Evolutionary conservation across 2,113 vertebrate species (phyloP).

Genomic region (Anser cygnoides): DNA sequence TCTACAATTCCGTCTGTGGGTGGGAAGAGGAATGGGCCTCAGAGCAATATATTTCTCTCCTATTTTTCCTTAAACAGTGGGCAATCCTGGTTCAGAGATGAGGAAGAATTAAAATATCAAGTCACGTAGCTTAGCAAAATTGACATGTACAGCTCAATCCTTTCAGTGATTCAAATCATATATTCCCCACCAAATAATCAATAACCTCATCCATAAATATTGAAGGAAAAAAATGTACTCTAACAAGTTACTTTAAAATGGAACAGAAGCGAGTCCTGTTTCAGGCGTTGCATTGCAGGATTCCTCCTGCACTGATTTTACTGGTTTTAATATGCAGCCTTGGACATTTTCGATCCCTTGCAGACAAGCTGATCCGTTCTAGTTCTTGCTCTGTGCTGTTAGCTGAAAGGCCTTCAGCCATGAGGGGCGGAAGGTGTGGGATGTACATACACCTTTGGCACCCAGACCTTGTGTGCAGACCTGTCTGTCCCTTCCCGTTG

Average conservation of each 20-base stretch:
- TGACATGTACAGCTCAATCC: not conserved
- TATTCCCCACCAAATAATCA: not conserved
- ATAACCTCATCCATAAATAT: not conserved
- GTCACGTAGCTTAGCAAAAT: not conserved
- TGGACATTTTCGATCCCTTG: not conserved
- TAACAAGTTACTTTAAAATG: not conserved
- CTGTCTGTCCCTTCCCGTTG: not conserved
- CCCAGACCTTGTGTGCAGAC: not conserved
- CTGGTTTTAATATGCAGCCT: not conserved
- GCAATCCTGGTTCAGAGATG: not conserved
- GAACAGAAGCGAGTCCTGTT: not conserved
- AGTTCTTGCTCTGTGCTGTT: accelerated
- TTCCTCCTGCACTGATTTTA: not conserved
- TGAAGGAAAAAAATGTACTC: not conserved
- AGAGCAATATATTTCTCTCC: not conserved
- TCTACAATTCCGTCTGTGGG: not conserved
- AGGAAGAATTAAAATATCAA: not conserved
- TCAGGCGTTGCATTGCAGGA: not conserved
- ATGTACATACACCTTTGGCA: accelerated
- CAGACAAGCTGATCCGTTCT: not conserved
- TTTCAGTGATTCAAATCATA: not conserved
- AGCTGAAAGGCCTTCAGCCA: not conserved
- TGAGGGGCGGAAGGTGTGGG: not conserved
- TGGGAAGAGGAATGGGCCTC: not conserved
- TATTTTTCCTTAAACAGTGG: not conserved